Base-by-base conservation (phyloP, 2,888 invertebrate genomes). In the Ormyrus rosae region DNA sequence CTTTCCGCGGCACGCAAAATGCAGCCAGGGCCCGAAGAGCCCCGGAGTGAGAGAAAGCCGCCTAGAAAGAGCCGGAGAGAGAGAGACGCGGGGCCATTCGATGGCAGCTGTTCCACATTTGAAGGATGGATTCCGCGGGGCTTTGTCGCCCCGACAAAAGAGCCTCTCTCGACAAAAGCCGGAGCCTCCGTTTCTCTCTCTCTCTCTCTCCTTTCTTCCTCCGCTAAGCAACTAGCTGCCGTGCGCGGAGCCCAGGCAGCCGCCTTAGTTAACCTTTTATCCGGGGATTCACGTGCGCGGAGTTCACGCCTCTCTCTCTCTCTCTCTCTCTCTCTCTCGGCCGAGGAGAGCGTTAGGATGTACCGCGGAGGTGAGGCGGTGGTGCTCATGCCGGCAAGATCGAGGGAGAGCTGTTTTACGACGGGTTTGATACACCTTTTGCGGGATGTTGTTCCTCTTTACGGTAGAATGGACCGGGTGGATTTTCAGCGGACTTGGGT, bases 41-140 rank as follows among this genome's bases (percentile, higher is more conserved):
- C 34, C 34, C 8, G 10, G 7, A 19, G 8, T 53, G 63, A 34
- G 45, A 65, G 53, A n/a, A 46, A 48, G 69, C 69, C 55, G n/a
- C 8, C 13, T 19, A 19, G 11, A 58, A 0, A 19, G 68, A 58
- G 76, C 60, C 19, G 55, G 19, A 13, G 51, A 34, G 10, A 34
- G 68, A 75, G 46, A 46, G 51, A 65, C 60, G 71, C 13, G 65
- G 56, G 85, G 85, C 87, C 83, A 88, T 89, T 88, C 89, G 90
- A 89, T 87, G 89, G 88, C 90, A 90, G 90, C 90, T 90, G 90
- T 88, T 90, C 90, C 89, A 90, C 88, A 89, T 90, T 90, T 88
- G 89, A 90, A 90, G 89, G 89, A 90, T 90, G 89, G 89, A 89
- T 90, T 89, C 89, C 88, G 88, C 87, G 86, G 4, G 87, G 86